phyloP scores from a whole-genome alignment of 2,113 vertebrate genomes.

The Menidia beryllina region DNA sequence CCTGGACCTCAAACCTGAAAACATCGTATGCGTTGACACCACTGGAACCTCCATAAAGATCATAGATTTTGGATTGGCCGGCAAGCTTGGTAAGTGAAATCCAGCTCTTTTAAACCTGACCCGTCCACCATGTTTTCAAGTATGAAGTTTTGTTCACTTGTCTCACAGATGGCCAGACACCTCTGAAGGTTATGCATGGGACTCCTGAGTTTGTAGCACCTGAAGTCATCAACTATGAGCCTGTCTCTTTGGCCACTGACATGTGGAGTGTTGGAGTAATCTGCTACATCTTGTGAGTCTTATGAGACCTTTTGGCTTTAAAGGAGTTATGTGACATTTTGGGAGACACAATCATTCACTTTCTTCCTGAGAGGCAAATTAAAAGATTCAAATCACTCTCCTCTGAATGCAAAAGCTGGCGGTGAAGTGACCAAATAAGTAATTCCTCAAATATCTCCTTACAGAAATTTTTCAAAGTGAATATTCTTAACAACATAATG shows the following conservation, averaged over 20 bases:
- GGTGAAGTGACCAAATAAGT: background rate
- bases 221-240: constrained; percentile 89
- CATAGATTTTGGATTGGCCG: constrained; percentile 96
- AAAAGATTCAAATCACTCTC: background rate
- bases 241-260: constrained; percentile 81
- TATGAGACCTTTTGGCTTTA: background rate
- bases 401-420: background rate
- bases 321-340: constrained; percentile 6
- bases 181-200: constrained; percentile 87
- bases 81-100: constrained; percentile 83
- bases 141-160: background rate
- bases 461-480: background rate
- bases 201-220: constrained; percentile 92
- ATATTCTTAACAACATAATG: background rate
- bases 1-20: constrained; percentile 97
- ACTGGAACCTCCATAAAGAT: constrained; percentile 93
- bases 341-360: background rate
- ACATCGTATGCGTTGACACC: constrained; percentile 91
- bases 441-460: background rate
- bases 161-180: constrained; percentile 74
- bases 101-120: background rate
- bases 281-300: constrained; percentile 85
- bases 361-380: background rate
- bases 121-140: background rate
- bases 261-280: constrained; percentile 93